These are phyloP conservation scores for Strigamia crassipes DNA, from an alignment of 2,888 invertebrate genomes.

Conservation along the genomic window DNA sequence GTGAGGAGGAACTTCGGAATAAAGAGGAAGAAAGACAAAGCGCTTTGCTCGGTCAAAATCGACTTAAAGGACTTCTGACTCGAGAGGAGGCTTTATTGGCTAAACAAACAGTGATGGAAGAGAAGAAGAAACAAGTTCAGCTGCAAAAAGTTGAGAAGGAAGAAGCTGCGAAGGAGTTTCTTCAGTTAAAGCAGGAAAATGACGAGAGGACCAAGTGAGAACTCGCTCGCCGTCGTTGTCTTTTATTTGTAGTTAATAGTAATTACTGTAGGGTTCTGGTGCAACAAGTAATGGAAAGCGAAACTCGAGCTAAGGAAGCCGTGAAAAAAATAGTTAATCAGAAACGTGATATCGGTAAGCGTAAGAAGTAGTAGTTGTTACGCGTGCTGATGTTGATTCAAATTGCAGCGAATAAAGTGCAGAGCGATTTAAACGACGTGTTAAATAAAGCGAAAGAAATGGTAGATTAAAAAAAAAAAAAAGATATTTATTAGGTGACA, in stretches of 20 bases:
- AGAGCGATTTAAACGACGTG: background rate
- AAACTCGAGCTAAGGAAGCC: conserved; percentile 15
- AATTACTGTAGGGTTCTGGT: background rate
- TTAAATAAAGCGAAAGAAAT: background rate
- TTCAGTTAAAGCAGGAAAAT: background rate
- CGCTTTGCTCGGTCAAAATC: background rate
- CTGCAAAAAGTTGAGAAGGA: background rate
- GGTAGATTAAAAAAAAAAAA: too few relatives aligned
- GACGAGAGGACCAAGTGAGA: background rate
- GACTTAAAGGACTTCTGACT: background rate
- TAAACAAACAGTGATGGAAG: background rate
- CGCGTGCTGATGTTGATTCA: background rate
- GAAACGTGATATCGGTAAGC: conserved; percentile 5
- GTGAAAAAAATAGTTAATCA: background rate
- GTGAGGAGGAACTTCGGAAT: background rate
- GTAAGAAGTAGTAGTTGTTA: background rate
- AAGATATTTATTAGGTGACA: too few relatives aligned
- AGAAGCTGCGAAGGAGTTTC: background rate
- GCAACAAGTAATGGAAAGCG: conserved; percentile 18
- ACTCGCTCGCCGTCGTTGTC: background rate
- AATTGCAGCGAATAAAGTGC: background rate
- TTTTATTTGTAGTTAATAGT: background rate
- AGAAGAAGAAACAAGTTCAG: background rate
- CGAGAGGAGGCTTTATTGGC: conserved; percentile 5
- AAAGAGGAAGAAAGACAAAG: background rate